Percentiles rank a stretch among this genome's conserved stretches.
phyloP scores from a whole-genome alignment of 2,113 vertebrate genomes.

The Cisticola juncidis region DNA sequence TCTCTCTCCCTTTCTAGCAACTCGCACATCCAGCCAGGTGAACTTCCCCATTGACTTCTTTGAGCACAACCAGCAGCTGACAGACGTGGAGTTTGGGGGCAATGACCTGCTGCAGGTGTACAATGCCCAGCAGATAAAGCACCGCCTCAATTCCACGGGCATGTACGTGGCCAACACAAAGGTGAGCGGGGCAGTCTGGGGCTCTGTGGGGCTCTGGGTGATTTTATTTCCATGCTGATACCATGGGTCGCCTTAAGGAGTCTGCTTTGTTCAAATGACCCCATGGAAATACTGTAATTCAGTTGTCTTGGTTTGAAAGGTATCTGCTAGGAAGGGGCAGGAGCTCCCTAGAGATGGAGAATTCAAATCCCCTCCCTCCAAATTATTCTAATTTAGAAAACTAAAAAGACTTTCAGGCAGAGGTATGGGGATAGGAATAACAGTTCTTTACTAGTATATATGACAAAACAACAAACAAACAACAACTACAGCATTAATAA shows the following conservation, averaged over 20 bases:
- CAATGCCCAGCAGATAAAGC: constrained; percentile 98
- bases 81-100: constrained; percentile 96
- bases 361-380: too few species aligned
- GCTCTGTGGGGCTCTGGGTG: background rate
- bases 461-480: too few species aligned
- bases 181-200: constrained; percentile 66
- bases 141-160: constrained; percentile 96
- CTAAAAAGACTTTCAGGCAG: too few species aligned
- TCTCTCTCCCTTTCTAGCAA: constrained; percentile 73
- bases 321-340: too few species aligned
- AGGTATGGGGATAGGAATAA: too few species aligned
- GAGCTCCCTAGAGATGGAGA: too few species aligned
- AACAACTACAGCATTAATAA: too few species aligned
- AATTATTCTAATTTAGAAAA: too few species aligned
- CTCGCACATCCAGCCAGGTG: constrained; percentile 92
- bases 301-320: too few species aligned
- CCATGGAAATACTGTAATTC: accelerated
- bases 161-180: constrained; percentile 99
- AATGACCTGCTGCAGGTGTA: constrained; percentile 98
- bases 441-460: too few species aligned
- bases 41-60: constrained; percentile 99
- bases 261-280: background rate
- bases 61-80: constrained; percentile 97
- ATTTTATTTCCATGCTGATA: accelerated
- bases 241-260: background rate